Evolutionary conservation across 2,797 vertebrate species (phyloP), one percentile per base, ranked within the genome.

Genomic region (Rhinella marina): DNA sequence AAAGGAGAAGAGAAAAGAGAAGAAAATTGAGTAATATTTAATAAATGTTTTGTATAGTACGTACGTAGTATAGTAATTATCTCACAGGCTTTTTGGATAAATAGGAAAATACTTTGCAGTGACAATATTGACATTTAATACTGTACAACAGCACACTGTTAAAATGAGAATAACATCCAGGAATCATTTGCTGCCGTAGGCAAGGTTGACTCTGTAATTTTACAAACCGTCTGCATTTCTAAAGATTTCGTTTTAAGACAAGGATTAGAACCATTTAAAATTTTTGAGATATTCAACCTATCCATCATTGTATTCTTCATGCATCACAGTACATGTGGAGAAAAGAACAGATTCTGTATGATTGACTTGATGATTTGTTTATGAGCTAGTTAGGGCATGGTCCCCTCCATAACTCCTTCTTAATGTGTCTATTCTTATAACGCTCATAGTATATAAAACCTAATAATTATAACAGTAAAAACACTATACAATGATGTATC

Each of bases 221-320:
- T 17, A 84, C 23, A 19, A 19, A 72, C 59, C 59, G 14, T 84
- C 64, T 70, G 11, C 48, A 72, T 70, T 54, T 64, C 52, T 25
- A 68, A 27, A 72, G 25, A 23, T 72, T 54, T 70, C 32, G 66
- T 84, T 84, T 72, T 70, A 84, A 70, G 66, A 25, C 32, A 50
- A 25, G 23, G 50, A 70, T 72, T 70, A 84, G 16, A 84, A 84
- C 57, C 54, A 32, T 56, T 84, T 84, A 56, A 57, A 8, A 79
- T 79, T 27, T 79, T 57, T 79, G 5, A 57, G 54, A 23, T 17
- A 84, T 70, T 84, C 14, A 64, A 61, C 32, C 29, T 32, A 81
- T 29, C 79, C 29, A 41, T 81, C 56, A 81, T 61, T 48, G 48
- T 81, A 32, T 81, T 32, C 29, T 21, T 64, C 16, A 50, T 12